These are phyloP conservation scores for Hyalella azteca DNA, from an alignment of 2,888 invertebrate species.

Conservation along the genomic window DNA sequence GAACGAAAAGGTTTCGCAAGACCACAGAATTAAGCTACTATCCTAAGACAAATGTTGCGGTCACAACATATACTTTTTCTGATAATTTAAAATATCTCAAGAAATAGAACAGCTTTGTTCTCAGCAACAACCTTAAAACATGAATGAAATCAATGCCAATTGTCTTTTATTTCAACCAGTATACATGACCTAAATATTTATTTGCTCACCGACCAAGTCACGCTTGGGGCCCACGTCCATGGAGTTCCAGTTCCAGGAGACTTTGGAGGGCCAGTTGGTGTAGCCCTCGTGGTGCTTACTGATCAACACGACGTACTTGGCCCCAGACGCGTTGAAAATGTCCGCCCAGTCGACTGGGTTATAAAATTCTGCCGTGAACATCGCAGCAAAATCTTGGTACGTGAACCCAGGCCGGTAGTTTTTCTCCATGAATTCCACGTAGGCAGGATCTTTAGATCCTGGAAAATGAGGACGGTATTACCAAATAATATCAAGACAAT, in stretches of 20 bases:
- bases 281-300: slow-evolving; percentile 90
- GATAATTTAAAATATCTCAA: no score
- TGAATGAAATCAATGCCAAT: no score
- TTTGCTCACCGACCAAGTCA: slow-evolving; percentile 74
- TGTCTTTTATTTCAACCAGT: no score
- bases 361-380: slow-evolving; percentile 83
- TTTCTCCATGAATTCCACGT: slow-evolving; percentile 74
- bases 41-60: no score
- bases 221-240: slow-evolving; percentile 77
- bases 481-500: no score
- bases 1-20: no score
- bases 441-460: no score
- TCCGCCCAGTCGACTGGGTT: slow-evolving; percentile 83
- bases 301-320: slow-evolving; percentile 82
- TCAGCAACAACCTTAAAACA: no score
- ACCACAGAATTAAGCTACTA: no score
- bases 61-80: no score
- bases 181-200: no score
- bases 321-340: slow-evolving; percentile 82
- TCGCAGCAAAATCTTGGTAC: slow-evolving; percentile 88
- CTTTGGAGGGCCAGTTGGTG: slow-evolving; percentile 81
- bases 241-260: slow-evolving; percentile 85
- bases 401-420: slow-evolving; percentile 85
- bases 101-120: background rate
- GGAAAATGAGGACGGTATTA: no score